Conservation (phyloP, 2,888 invertebrate species). For the Oligia latruncula region DNA sequence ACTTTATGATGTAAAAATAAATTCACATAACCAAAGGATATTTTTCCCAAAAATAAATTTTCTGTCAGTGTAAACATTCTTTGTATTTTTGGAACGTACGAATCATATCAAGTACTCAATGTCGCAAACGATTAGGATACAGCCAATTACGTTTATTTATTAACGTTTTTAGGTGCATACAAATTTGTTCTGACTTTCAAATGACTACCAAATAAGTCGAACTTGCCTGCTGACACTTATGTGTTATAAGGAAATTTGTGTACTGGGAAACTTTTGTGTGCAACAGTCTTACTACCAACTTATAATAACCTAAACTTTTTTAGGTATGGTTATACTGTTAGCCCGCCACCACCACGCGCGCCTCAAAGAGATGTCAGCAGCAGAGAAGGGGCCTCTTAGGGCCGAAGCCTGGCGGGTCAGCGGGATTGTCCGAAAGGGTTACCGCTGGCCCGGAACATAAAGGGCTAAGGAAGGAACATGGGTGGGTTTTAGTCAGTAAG, state of each 20-base stretch:
- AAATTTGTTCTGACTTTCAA: constrained; percentile 54
- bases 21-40: constrained; percentile 16
- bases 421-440: too few species aligned
- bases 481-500: too few species aligned
- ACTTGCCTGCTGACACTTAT: constrained; percentile 6
- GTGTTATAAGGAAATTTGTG: neutral
- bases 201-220: constrained; percentile 38
- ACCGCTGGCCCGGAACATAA: too few species aligned
- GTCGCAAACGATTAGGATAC: constrained; percentile 61
- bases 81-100: constrained; percentile 60
- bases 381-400: too few species aligned
- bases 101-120: constrained; percentile 66
- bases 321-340: too few species aligned
- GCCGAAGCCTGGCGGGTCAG: too few species aligned
- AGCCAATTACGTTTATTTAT: constrained; percentile 52
- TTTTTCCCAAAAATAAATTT: constrained; percentile 26
- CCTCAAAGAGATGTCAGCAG: too few species aligned
- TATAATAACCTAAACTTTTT: too few species aligned
- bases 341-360: too few species aligned
- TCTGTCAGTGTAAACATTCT: constrained; percentile 14
- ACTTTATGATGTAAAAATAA: constrained; percentile 44
- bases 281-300: neutral
- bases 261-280: constrained; percentile 1
- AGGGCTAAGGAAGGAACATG: too few species aligned
- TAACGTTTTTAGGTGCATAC: constrained; percentile 61